Conservation (phyloP, 2,113 vertebrate genomes). For the Lichenostomus cassidix region DNA sequence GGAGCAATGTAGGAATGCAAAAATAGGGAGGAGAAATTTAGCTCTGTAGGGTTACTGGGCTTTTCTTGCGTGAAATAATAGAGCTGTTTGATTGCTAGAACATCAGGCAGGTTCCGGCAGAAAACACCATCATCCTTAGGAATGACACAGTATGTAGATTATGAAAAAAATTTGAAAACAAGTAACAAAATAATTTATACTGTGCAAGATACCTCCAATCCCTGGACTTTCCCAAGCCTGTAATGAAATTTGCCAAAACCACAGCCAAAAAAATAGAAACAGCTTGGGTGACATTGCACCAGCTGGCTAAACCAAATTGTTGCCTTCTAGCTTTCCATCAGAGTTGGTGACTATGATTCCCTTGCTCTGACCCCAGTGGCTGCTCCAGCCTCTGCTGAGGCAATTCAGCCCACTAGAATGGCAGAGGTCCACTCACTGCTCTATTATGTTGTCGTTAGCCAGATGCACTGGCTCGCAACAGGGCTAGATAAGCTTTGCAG, state of each 20-base stretch:
- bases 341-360: neutral
- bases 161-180: neutral
- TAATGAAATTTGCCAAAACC: neutral
- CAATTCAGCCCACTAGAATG: neutral
- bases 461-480: neutral
- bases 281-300: neutral
- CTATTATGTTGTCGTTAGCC: neutral
- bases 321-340: neutral
- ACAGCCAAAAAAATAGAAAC: neutral
- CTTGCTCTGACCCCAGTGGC: neutral
- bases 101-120: neutral
- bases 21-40: neutral
- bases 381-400: neutral
- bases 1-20: neutral
- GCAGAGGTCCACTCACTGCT: neutral
- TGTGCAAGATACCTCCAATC: neutral
- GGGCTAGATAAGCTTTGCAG: neutral
- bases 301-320: neutral
- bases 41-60: neutral
- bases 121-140: neutral
- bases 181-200: neutral
- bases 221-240: neutral
- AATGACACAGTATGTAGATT: neutral
- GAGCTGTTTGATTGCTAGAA: neutral
- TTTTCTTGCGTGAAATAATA: neutral